Percentiles rank a stretch among this genome's conserved stretches.
phyloP scores from a whole-genome alignment of 2,797 vertebrate genomes.

The Varecia variegata region DNA sequence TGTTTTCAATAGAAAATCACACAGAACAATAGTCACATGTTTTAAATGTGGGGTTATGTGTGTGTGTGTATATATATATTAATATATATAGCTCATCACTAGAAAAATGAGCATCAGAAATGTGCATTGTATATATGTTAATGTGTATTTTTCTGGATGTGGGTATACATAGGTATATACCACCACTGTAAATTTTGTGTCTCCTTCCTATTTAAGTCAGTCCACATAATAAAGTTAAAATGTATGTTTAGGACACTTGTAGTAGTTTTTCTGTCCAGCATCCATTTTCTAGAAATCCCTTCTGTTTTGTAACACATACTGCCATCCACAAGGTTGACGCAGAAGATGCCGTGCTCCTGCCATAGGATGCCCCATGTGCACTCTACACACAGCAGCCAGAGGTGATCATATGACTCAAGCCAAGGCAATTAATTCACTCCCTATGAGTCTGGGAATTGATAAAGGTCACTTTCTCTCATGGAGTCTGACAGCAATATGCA shows the following conservation, averaged over 20 bases:
- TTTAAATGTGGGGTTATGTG: not conserved
- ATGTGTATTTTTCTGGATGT: not conserved
- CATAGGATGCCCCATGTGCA: not conserved
- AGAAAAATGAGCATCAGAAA: not conserved
- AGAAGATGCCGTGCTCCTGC: not conserved
- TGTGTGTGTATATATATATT: no score
- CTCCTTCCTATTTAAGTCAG: not conserved
- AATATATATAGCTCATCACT: not conserved
- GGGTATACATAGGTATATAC: not conserved
- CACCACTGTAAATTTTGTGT: not conserved
- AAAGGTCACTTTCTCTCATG: not conserved
- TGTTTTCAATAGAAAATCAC: conserved; percentile 8
- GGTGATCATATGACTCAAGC: not conserved
- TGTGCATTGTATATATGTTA: not conserved
- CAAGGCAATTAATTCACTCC: not conserved
- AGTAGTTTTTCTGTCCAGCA: not conserved
- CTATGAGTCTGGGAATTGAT: not conserved
- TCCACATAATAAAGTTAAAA: not conserved
- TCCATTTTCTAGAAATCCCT: not conserved
- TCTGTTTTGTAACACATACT: not conserved
- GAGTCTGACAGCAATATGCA: not conserved
- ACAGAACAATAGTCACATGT: not conserved
- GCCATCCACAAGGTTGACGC: not conserved
- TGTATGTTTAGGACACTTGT: not conserved
- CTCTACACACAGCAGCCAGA: not conserved